Percentiles rank a stretch among this genome's conserved stretches.
phyloP scores from a whole-genome alignment of 2,888 invertebrate genomes.

The Rhabditophanes sp. region DNA sequence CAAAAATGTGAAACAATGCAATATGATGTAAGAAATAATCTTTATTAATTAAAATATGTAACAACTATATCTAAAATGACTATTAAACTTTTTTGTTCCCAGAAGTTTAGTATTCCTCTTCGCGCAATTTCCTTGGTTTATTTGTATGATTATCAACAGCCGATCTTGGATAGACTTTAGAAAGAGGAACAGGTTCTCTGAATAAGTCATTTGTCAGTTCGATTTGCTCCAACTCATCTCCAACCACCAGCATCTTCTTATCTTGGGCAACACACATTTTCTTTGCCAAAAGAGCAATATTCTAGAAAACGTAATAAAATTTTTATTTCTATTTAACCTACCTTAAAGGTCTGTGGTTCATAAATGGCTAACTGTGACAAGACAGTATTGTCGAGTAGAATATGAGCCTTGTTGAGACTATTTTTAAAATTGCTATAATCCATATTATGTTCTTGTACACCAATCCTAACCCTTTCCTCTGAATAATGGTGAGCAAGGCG shows the following conservation, averaged over 20 bases:
- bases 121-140: constrained; percentile 27
- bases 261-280: constrained; percentile 29
- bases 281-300: constrained; percentile 29
- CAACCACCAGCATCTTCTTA: constrained; percentile 17
- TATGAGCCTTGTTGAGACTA: constrained; percentile 30
- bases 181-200: constrained; percentile 21
- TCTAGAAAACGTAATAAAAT: constrained; percentile 14
- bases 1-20: too few species aligned
- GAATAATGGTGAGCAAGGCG: constrained; percentile 25
- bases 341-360: constrained; percentile 38
- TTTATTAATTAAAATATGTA: too few species aligned
- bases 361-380: constrained; percentile 40
- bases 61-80: too few species aligned
- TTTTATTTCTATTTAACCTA: constrained; percentile 7
- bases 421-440: constrained; percentile 29
- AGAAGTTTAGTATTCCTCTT: constrained; percentile 32
- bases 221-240: constrained; percentile 19
- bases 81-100: too few species aligned
- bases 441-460: constrained; percentile 30
- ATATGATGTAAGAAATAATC: too few species aligned
- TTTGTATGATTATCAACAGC: constrained; percentile 21
- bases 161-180: constrained; percentile 23
- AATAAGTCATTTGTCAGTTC: constrained; percentile 15
- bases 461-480: constrained; percentile 28
- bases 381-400: constrained; percentile 31